Evolutionary conservation across 92 coral and sea anemone genomes (phyloP), one percentile per base, ranked within the genome.

Genomic region (Pocillopora grandis): DNA sequence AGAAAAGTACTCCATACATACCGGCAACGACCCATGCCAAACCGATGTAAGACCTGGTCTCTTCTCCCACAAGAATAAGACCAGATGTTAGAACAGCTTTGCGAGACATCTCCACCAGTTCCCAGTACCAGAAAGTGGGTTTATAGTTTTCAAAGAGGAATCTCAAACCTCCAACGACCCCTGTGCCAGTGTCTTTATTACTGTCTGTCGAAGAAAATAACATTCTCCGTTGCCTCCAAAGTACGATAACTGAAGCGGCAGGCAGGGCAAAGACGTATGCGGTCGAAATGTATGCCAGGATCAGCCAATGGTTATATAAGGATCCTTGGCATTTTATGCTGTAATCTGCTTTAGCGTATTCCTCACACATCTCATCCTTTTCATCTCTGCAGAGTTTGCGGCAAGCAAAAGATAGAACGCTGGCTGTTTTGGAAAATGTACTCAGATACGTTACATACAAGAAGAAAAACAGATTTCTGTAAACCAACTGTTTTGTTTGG

Each of bases 21-120:
- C 73, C 73, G 19, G 73, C 73, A 10, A 68, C 17, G 48, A 68
- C 73, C 31, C 33, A 19, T 33, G 73, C 37, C 37, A 68, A 35
- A 1, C 73, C 73, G 12, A 68, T 68, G n/a, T 68, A 68, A 12
- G 73, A 68, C 37, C 52, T 68, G 73, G 48, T 68, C 18, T 68
- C 73, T 14, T 68, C 48, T 68, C 73, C 73, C 55, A 68, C 73
- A 18, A 68, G 52, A 68, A 68, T 68, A 8, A 68, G 73, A n/a
- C 19, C 73, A 16, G 73, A 68, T 14, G 73, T 68, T 2, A 68
- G 19, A 49, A 68, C 37, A 17, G 37, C 73, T 68, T 68, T 68
- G 9, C 73, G 73, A 35, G 73, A 68, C 73, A 68, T 68, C 27
- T 68, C 73, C 15, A 68, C 73, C 16, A 35, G 52, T 68, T 68